Evolutionary conservation across 2,888 invertebrate genomes (phyloP), one percentile per base, ranked within the genome.

Genomic region (Portevinia maculata): DNA sequence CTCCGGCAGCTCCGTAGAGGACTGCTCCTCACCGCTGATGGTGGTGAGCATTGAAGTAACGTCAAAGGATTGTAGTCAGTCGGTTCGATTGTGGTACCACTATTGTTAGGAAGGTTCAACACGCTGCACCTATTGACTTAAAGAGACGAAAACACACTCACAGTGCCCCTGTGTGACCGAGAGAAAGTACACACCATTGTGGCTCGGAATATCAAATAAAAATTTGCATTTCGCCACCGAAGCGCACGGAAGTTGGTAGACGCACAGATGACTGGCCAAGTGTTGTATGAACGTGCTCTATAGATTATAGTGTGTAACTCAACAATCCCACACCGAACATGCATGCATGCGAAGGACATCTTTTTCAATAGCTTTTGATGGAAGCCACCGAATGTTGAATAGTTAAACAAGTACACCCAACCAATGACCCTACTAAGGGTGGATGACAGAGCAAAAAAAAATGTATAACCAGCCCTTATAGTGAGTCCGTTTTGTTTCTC

Each of bases 141-240:
- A 67, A 73, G 78, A 44, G 44, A 67, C 60, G 55, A 60, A 67
- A 73, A 67, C 62, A 57, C 37, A 67, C 44, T 19, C 53, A 19
- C 52, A 41, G 13, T 44, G 13, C 13, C 30, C 28, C 28, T 21
- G 50, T 32, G 30, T 46, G 52, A 83, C 71, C 83, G 46, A 73
- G 30, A 50, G 53, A 57, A 44, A 44, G 83, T 78, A 83, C 50
- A 83, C 71, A 78, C 48, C 44, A 30, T 32, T 78, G 83, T 83
- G 83, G 83, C 78, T 57, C 67, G 67, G 57, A 67, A 83, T 67
- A 78, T 83, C 83, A 83, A 83, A 83, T 65, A 83, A 67, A 73
- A 83, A 83, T 83, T 83, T 83, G 83, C 78, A 83, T 83, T 73
- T 83, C 71, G 53, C 69, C 50, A 83, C 53, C 65, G 65, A 59